These are phyloP conservation scores for Bombus waltoni DNA, from an alignment of 1,140 invertebrate genomes.

Conservation along the genomic window DNA sequence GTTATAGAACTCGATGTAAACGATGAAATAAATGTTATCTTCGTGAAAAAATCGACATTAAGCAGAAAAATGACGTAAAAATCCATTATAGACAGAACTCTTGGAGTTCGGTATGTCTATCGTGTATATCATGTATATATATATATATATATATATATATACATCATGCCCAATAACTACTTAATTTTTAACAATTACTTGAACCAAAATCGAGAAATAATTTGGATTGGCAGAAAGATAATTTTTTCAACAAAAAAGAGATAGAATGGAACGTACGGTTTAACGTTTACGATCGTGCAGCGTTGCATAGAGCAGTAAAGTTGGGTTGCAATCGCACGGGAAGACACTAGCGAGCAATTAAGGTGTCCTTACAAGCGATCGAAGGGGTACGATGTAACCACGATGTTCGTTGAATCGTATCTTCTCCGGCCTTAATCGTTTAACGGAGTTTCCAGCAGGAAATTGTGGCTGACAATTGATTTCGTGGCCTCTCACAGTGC, in stretches of 20 bases:
- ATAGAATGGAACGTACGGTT: not conserved
- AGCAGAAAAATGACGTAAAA: too few relatives aligned
- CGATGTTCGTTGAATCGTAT: conserved; percentile 36
- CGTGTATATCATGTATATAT: too few relatives aligned
- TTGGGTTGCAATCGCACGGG: not conserved
- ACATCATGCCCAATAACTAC: too few relatives aligned
- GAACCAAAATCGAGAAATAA: not conserved
- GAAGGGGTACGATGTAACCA: conserved; percentile 30
- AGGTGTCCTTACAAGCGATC: conserved; percentile 38
- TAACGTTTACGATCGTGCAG: not conserved
- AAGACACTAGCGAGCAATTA: conserved; percentile 49
- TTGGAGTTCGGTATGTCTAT: not conserved
- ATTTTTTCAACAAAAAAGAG: not conserved
- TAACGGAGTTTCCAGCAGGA: conserved; percentile 54
- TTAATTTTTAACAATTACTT: too few relatives aligned
- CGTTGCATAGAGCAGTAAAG: not conserved
- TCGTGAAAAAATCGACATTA: too few relatives aligned
- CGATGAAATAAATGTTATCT: too few relatives aligned
- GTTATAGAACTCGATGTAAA: not conserved
- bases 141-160: too few relatives aligned
- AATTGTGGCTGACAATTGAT: conserved; percentile 75
- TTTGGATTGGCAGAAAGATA: not conserved
- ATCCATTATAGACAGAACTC: too few relatives aligned
- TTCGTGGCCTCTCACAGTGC: conserved; percentile 44
- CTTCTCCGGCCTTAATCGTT: conserved; percentile 52